Conservation (phyloP, 2,888 invertebrate genomes). For the Coleophora flavipennella region DNA sequence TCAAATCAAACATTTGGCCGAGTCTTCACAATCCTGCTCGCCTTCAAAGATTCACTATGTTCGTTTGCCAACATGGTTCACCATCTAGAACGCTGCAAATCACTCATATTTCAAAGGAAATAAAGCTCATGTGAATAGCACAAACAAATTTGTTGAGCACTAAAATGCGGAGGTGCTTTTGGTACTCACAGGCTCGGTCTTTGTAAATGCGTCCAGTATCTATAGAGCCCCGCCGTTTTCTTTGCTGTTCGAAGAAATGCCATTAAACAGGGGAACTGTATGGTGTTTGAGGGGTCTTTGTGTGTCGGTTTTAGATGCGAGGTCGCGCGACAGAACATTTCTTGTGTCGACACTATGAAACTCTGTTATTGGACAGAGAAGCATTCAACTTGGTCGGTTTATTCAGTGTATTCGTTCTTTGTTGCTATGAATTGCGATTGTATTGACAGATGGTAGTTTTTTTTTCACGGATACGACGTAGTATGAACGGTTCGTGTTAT, state of each 20-base stretch:
- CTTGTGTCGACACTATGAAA: conserved; percentile 61
- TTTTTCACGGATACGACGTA: conserved; percentile 22
- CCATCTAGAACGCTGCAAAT: conserved; percentile 29
- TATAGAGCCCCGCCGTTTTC: conserved; percentile 38
- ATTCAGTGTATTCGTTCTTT: conserved; percentile 61
- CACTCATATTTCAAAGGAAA: conserved; percentile 26
- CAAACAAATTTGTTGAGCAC: conserved; percentile 41
- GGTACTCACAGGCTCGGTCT: conserved; percentile 59
- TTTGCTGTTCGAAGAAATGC: conserved; percentile 13
- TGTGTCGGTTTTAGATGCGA: conserved; percentile 41
- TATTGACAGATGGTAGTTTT: conserved; percentile 45
- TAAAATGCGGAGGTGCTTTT: conserved; percentile 63
- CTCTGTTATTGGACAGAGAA: conserved; percentile 63
- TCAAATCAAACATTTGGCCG: conserved; percentile 51
- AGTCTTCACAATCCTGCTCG: conserved; percentile 57
- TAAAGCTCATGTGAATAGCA: conserved; percentile 35
- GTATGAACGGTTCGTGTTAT: conserved; percentile 11
- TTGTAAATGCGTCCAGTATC: conserved; percentile 51
- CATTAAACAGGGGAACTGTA: conserved; percentile 19
- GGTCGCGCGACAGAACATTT: conserved; percentile 60
- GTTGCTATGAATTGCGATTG: conserved; percentile 62
- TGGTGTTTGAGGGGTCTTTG: conserved; percentile 26
- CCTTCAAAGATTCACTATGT: conserved; percentile 52
- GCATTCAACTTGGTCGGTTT: conserved; percentile 53
- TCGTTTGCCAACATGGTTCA: conserved; percentile 20